phyloP scores from a whole-genome alignment of 2,888 invertebrate genomes.

The Heliconius ismenius region DNA sequence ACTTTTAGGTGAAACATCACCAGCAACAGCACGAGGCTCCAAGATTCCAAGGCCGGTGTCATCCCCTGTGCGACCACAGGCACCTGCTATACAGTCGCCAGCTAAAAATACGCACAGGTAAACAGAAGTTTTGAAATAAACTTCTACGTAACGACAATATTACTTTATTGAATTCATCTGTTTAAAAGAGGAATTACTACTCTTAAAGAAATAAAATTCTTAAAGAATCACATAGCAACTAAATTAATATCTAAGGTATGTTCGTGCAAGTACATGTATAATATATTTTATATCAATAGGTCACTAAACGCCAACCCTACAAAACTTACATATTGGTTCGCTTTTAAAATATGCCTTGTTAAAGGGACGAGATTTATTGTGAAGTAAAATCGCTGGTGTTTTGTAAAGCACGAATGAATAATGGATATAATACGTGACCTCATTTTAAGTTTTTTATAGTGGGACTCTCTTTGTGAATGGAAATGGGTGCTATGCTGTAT shows the following conservation, averaged over 20 bases:
- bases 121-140: slow-evolving; percentile 37
- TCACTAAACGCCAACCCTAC: slow-evolving; percentile 5
- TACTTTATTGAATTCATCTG: neutral
- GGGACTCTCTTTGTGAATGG: slow-evolving; percentile 9
- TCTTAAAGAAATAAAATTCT: neutral
- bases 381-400: slow-evolving; percentile 30
- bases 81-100: slow-evolving; percentile 68
- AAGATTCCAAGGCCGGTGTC: slow-evolving; percentile 89
- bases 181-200: neutral
- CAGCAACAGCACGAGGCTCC: slow-evolving; percentile 81
- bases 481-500: slow-evolving; percentile 23
- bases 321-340: slow-evolving; percentile 14
- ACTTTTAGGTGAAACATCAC: slow-evolving; percentile 72
- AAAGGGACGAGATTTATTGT: slow-evolving; percentile 26
- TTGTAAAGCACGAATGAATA: slow-evolving; percentile 35
- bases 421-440: slow-evolving; percentile 38
- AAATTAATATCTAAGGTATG: neutral
- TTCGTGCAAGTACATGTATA: neutral
- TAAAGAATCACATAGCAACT: neutral
- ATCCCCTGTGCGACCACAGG: slow-evolving; percentile 85
- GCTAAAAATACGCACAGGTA: slow-evolving; percentile 75
- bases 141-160: neutral
- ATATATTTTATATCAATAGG: slow-evolving; percentile 2
- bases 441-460: slow-evolving; percentile 29
- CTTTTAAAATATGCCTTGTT: slow-evolving; percentile 17